Conservation (phyloP, 2,113 vertebrate species). For the Ariopsis seemanni region DNA sequence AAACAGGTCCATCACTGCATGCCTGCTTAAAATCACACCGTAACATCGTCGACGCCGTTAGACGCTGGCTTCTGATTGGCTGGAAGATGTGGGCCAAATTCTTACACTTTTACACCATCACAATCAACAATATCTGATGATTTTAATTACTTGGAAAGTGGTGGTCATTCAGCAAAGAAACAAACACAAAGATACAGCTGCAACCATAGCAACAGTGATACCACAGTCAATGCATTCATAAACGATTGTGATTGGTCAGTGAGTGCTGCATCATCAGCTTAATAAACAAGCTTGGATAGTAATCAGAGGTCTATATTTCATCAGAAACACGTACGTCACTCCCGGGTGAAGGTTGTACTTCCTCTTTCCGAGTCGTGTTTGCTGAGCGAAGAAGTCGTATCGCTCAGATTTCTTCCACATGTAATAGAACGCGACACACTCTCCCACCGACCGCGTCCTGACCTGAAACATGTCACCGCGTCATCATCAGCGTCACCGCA, state of each 20-base stretch:
- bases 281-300: neutral
- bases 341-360: conserved; percentile 98
- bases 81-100: neutral
- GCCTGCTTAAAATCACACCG: neutral
- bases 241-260: neutral
- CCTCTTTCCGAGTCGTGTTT: conserved; percentile 97
- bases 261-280: neutral
- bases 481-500: neutral
- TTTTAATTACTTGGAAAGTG: neutral
- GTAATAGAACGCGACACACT: conserved; percentile 99
- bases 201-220: neutral
- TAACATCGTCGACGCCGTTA: neutral
- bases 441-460: conserved; percentile 95
- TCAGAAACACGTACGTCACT: conserved; percentile 86
- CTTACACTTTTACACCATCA: neutral
- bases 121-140: neutral
- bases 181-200: neutral
- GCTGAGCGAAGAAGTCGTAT: conserved; percentile 99
- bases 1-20: conserved; percentile 12
- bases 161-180: neutral
- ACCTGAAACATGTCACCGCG: conserved; percentile 73
- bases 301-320: neutral
- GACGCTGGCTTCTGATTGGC: neutral
- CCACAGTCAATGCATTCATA: neutral
- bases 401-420: conserved; percentile 99